A percentile compares a stretch with the other conserved stretches of the same genome.
These are phyloP conservation scores for Sycophila sp. DNA, from an alignment of 1,140 invertebrate species.

Conservation along the genomic window DNA sequence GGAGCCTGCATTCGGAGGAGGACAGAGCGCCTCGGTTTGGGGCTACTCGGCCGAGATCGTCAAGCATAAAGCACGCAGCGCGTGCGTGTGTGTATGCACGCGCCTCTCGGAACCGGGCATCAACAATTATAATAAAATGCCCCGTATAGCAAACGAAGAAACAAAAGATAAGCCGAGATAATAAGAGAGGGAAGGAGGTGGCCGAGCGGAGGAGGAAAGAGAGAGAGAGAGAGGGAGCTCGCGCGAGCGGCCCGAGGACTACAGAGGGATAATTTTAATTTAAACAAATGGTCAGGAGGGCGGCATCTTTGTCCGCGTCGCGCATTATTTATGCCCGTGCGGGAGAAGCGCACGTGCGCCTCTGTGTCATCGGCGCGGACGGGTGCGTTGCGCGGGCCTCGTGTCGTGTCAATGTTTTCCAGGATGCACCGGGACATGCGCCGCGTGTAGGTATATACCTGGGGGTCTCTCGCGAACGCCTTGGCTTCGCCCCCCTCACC, in stretches of 20 bases:
- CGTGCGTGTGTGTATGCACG: conserved; percentile 36
- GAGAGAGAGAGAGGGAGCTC: conserved; percentile 21
- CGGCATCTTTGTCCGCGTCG: conserved; percentile 67
- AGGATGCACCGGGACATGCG: conserved; percentile 50
- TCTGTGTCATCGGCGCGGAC: conserved; percentile 62
- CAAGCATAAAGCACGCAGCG: conserved; percentile 49
- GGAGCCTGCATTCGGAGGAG: conserved; percentile 43
- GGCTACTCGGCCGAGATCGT: conserved; percentile 38
- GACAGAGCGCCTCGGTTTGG: conserved; percentile 46
- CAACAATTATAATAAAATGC: conserved; percentile 65
- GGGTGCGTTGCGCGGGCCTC: conserved; percentile 54
- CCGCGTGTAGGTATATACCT: conserved; percentile 1
- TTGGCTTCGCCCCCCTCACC: neutral
- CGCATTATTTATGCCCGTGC: conserved; percentile 66
- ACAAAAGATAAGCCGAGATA: conserved; percentile 39
- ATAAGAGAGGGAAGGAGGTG: conserved; percentile 13
- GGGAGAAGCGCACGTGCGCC: conserved; percentile 62
- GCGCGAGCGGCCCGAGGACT: conserved; percentile 16
- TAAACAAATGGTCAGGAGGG: conserved; percentile 66
- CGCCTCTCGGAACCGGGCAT: conserved; percentile 50
- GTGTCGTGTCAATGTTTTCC: conserved; percentile 61
- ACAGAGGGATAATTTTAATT: conserved; percentile 65
- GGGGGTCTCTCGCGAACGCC: neutral
- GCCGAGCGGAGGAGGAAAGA: conserved; percentile 31
- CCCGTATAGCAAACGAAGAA: conserved; percentile 41